Conservation (phyloP, 2,888 invertebrate genomes). For the Lomographa bimaculata region DNA sequence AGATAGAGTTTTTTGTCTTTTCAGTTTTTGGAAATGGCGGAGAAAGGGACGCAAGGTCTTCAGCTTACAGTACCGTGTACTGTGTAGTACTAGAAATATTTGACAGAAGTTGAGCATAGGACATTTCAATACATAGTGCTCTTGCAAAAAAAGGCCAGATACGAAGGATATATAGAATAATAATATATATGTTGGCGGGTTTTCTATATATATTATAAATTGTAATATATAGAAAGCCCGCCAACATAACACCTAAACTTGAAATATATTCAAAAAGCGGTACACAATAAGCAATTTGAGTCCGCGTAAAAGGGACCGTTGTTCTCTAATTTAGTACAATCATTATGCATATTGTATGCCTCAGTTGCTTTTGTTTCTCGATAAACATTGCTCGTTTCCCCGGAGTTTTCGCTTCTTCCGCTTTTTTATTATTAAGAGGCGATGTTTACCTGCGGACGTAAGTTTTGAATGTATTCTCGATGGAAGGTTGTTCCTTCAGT, state of each 20-base stretch:
- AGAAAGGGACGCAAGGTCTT: too few relatives aligned
- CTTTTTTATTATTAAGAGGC: constrained; percentile 71
- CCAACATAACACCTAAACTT: constrained; percentile 28
- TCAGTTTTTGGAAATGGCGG: too few relatives aligned
- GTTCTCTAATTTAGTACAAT: constrained; percentile 75
- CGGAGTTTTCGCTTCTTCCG: constrained; percentile 60
- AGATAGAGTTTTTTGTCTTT: too few relatives aligned
- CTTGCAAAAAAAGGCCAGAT: too few relatives aligned
- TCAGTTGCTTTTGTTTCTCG: constrained; percentile 70
- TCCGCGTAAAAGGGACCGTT: constrained; percentile 60
- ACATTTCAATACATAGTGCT: too few relatives aligned
- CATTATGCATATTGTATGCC: constrained; percentile 77
- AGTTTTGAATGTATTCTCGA: constrained; percentile 55
- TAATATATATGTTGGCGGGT: too few relatives aligned
- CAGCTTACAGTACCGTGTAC: too few relatives aligned
- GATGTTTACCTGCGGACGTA: constrained; percentile 64
- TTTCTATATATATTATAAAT: too few relatives aligned
- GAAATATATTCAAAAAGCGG: constrained; percentile 47
- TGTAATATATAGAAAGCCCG: too few relatives aligned
- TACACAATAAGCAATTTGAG: constrained; percentile 70
- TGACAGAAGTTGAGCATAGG: too few relatives aligned
- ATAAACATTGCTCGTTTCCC: constrained; percentile 71
- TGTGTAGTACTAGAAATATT: too few relatives aligned
- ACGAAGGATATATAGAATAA: too few relatives aligned
- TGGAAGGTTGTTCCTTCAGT: constrained; percentile 31